Evolutionary conservation across 2,113 vertebrate genomes (phyloP).

Genomic region (Megaceryle torquata): DNA sequence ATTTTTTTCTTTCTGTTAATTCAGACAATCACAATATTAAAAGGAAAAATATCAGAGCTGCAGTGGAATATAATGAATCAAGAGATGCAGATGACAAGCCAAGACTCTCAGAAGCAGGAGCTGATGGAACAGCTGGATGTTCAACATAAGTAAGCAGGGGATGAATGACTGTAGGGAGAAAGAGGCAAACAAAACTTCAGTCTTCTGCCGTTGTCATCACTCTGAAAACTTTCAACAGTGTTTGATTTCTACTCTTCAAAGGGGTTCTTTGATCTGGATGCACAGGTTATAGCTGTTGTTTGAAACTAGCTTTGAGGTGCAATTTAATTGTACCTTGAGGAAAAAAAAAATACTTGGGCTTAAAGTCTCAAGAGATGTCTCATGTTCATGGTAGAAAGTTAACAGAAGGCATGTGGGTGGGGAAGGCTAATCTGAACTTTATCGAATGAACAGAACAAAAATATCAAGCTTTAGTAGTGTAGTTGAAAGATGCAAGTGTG

Average conservation of each 20-base stretch:
- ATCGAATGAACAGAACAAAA: not conserved
- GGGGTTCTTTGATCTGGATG: slow-evolving; percentile 49
- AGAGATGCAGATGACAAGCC: slow-evolving; percentile 81
- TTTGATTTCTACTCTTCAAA: slow-evolving; percentile 64
- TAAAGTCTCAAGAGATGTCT: not conserved
- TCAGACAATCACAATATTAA: slow-evolving; percentile 79
- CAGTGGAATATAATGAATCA: slow-evolving; percentile 86
- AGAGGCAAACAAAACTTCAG: slow-evolving; percentile 24
- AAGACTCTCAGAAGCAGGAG: slow-evolving; percentile 85
- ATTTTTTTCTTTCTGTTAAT: not conserved
- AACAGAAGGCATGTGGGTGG: not conserved
- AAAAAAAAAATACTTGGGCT: not conserved
- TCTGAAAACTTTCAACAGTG: not conserved
- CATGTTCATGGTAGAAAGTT: not conserved
- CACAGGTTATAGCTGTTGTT: not conserved
- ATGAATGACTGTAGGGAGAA: slow-evolving; percentile 13
- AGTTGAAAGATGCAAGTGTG: not conserved
- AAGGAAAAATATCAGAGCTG: slow-evolving; percentile 85
- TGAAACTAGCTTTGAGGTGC: slow-evolving; percentile 17
- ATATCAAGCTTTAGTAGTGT: not conserved
- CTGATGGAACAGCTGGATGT: slow-evolving; percentile 87
- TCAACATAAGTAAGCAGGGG: slow-evolving; percentile 81
- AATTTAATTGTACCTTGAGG: slow-evolving; percentile 36
- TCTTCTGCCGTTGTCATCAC: slow-evolving; percentile 19
- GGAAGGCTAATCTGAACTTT: slow-evolving; percentile 16